Conservation (phyloP, 2,797 vertebrate species). For the Meriones psammophilus region DNA sequence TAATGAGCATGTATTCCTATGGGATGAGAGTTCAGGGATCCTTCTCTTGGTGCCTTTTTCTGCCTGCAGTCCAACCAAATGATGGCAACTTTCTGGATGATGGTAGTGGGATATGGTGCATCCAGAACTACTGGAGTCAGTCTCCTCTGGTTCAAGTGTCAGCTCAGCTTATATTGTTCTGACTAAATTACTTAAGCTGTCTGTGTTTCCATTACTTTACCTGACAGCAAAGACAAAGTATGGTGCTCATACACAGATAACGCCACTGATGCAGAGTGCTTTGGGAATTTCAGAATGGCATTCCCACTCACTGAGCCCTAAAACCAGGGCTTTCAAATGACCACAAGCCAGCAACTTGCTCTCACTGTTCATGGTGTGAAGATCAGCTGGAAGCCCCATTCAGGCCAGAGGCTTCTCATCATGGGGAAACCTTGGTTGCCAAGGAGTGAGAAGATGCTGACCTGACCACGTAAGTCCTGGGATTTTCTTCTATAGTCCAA, state of each 20-base stretch:
- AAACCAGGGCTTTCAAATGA: background rate
- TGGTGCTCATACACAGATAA: background rate
- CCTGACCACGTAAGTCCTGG: background rate
- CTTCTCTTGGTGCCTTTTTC: background rate
- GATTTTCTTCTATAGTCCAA: background rate
- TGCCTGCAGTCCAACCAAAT: background rate
- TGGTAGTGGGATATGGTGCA: background rate
- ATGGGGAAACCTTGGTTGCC: background rate
- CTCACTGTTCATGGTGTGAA: background rate
- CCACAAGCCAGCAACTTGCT: background rate
- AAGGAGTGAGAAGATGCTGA: background rate
- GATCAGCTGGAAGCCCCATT: background rate
- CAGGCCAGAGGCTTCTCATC: background rate
- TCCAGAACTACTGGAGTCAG: background rate
- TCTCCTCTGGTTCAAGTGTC: background rate
- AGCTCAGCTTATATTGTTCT: background rate
- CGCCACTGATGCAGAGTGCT: background rate
- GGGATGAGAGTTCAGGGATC: background rate
- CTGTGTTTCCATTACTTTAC: background rate
- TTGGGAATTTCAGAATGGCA: background rate
- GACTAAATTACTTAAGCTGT: background rate
- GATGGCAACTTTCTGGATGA: background rate
- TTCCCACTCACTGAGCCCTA: background rate
- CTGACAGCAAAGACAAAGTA: background rate
- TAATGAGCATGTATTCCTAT: background rate